These are phyloP conservation scores for Ceratosolen solmsi DNA, from an alignment of 1,140 invertebrate species.

Conservation along the genomic window DNA sequence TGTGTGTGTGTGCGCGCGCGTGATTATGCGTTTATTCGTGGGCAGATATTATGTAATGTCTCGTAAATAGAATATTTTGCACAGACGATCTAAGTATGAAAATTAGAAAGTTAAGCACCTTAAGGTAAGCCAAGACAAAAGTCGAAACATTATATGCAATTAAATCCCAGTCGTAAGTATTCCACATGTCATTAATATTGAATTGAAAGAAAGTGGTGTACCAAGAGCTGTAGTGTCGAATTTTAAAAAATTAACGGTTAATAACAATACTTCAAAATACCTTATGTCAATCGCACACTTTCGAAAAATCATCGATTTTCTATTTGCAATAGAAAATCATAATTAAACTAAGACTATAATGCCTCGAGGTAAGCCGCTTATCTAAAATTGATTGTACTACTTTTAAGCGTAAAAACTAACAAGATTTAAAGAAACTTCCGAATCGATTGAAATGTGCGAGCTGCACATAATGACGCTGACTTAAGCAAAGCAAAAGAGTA, in stretches of 20 bases:
- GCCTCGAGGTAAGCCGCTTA: not conserved
- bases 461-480: too few species aligned
- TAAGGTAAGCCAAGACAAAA: conserved; percentile 7
- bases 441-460: not conserved
- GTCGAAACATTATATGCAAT: conserved; percentile 12
- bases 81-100: conserved; percentile 3
- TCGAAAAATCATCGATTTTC: not conserved
- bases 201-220: not conserved
- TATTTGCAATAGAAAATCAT: not conserved
- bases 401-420: not conserved
- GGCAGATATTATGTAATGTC: too few species aligned
- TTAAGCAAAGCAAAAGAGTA: too few species aligned
- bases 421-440: not conserved
- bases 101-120: conserved; percentile 16
- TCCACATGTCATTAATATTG: not conserved
- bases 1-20: too few species aligned
- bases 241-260: not conserved
- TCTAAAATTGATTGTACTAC: not conserved
- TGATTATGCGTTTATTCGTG: too few species aligned
- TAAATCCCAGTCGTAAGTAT: not conserved
- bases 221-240: not conserved
- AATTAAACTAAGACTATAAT: not conserved
- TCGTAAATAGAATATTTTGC: not conserved
- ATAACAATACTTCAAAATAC: not conserved
- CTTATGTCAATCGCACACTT: not conserved